Conservation (phyloP, 2,888 invertebrate species). For the Nemotelus nigrinus region DNA sequence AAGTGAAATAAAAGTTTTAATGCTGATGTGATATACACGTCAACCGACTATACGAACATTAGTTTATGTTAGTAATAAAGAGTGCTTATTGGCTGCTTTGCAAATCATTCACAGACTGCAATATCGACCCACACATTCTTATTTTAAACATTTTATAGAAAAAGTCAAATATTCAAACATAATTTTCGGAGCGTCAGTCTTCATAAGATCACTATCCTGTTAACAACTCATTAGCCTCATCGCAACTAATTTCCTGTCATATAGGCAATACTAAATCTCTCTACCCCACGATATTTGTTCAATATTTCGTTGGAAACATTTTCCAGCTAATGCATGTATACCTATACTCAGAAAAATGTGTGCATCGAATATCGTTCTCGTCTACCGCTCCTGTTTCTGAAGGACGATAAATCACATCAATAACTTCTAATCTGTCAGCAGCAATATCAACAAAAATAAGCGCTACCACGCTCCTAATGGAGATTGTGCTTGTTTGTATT, state of each 20-base stretch:
- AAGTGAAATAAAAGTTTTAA: too few relatives aligned
- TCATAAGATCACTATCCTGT: too few relatives aligned
- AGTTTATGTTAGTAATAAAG: too few relatives aligned
- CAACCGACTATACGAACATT: too few relatives aligned
- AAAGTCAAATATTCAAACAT: too few relatives aligned
- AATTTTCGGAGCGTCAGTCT: too few relatives aligned
- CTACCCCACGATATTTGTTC: conserved; percentile 23
- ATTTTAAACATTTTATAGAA: too few relatives aligned
- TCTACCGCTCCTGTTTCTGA: conserved; percentile 8
- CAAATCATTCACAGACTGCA: too few relatives aligned
- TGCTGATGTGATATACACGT: too few relatives aligned
- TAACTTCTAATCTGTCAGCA: conserved; percentile 40
- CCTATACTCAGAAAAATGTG: conserved; percentile 7
- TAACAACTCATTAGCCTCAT: too few relatives aligned
- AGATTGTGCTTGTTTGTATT: conserved; percentile 25
- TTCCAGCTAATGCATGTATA: conserved; percentile 18
- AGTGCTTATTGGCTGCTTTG: too few relatives aligned
- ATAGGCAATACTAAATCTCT: background rate
- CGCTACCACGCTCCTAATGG: conserved; percentile 18
- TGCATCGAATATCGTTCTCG: conserved; percentile 36
- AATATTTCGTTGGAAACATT: conserved; percentile 36
- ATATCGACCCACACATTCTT: too few relatives aligned
- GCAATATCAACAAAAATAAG: conserved; percentile 35
- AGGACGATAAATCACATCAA: conserved; percentile 42
- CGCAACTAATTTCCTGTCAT: background rate